Base-by-base conservation (phyloP, 2,888 invertebrate species). In the Ochropleura plecta region DNA sequence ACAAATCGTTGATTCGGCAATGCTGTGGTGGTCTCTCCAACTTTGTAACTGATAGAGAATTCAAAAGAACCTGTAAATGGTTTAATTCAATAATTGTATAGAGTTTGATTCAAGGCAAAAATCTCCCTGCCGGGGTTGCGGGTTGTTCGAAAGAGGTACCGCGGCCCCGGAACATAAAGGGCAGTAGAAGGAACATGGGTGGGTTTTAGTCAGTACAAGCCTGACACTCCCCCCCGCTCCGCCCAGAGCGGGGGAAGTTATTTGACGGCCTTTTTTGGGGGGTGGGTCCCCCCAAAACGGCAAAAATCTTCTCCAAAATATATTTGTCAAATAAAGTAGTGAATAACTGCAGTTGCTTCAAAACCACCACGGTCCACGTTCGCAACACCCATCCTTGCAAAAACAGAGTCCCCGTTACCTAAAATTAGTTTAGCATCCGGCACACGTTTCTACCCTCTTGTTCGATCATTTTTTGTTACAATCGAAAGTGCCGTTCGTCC, bases 391-490 rank as follows among this genome's bases (percentile, higher is more conserved):
- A 72, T 73, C 46, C 74, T 81, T 69, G 81, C 83, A 90, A 91
- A 91, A 91, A 91, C 82, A 51, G 60, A 74, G 78, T 86, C 87
- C 81, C 90, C 90, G 91, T 92, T 91, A 86, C 85, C 86, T 83
- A 83, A 88, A 93, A 92, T 93, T 92, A 90, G 88, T 90, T 88
- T 83, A 83, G 86, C 91, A 93, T 93, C 94, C 93, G 93, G 90
- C 86, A 88, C 88, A 90, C 88, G 83, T 90, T 78, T 79, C 80
- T 86, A 86, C 86, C 88, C 88, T 86, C 87, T 76, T 78, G 82
- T 82, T 89, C 89, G 90, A 84, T 73, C 62, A 64, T 77, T 85
- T 89, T 92, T 92, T 90, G 51, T 77, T 83, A 73, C 83, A 86
- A 89, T 83, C 82, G 85, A 89, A 90, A 87, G 87, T 84, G 77